Evolutionary conservation across 2,113 vertebrate species (phyloP).

Genomic region (Calonectris borealis): DNA sequence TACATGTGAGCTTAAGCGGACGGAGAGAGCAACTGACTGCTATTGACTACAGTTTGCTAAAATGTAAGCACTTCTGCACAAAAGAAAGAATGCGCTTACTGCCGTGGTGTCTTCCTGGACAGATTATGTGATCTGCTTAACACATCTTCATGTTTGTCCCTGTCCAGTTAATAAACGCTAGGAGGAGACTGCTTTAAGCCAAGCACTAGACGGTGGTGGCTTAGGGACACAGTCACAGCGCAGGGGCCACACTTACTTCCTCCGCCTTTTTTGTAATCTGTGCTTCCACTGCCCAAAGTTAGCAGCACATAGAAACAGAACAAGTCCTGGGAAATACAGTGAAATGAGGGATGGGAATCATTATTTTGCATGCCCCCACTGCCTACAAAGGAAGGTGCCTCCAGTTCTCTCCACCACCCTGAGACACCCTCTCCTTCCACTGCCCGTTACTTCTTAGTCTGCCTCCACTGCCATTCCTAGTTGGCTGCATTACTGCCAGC

Average conservation of each 20-base stretch:
- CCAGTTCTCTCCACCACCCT: not conserved
- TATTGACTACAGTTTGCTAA: not conserved
- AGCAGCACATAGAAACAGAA: not conserved
- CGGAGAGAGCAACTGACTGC: not conserved
- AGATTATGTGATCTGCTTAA: not conserved
- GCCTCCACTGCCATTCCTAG: not conserved
- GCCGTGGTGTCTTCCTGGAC: not conserved
- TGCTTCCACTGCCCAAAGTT: not conserved
- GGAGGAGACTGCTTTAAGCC: not conserved
- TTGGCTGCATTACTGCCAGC: not conserved
- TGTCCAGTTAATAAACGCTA: not conserved
- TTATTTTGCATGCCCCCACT: not conserved
- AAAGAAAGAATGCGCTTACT: not conserved
- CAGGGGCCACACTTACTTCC: not conserved
- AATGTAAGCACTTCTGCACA: not conserved
- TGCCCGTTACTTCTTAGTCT: not conserved
- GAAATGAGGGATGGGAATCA: not conserved
- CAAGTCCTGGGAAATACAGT: not conserved
- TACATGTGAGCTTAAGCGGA: not conserved
- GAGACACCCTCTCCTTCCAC: not conserved
- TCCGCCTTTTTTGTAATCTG: not conserved
- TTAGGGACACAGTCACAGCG: not conserved
- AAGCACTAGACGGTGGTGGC: not conserved
- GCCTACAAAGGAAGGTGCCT: not conserved
- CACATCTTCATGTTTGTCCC: not conserved